phyloP scores from a whole-genome alignment of 30 jellyfish, hydroid and myxozoan genomes.

The Cassiopea andromeda region DNA sequence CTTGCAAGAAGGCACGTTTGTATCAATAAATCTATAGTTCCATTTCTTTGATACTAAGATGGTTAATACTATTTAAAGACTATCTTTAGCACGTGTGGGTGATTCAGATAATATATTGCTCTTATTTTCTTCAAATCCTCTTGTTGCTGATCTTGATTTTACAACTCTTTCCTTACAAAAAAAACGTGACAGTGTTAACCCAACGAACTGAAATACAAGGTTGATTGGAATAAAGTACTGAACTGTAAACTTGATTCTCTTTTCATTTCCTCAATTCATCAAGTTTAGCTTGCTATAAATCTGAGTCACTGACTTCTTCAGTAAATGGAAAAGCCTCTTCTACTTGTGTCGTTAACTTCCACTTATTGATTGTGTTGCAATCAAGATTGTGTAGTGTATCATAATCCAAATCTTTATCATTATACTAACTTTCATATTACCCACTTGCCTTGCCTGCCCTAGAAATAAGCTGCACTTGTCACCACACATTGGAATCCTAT shows the following conservation, averaged over 20 bases:
- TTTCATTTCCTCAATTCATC: background rate
- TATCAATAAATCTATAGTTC: constrained; percentile 43
- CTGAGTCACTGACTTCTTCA: background rate
- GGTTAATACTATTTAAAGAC: background rate
- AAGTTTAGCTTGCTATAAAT: background rate
- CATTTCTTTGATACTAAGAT: background rate
- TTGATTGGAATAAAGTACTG: background rate
- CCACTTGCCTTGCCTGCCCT: background rate
- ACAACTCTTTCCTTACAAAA: background rate
- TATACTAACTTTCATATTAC: background rate
- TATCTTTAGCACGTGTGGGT: background rate
- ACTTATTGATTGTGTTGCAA: background rate
- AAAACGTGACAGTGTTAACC: background rate
- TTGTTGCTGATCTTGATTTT: background rate
- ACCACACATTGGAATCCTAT: background rate
- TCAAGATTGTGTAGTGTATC: background rate
- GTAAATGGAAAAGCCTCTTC: background rate
- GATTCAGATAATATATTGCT: background rate
- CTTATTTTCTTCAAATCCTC: background rate
- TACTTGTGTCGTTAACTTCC: background rate
- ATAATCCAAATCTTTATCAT: background rate
- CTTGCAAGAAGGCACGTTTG: constrained; percentile 71
- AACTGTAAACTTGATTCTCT: background rate
- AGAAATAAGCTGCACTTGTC: background rate
- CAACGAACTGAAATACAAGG: background rate